Evolutionary conservation across 2,888 invertebrate genomes (phyloP).

Genomic region (Tachystola acroxantha): DNA sequence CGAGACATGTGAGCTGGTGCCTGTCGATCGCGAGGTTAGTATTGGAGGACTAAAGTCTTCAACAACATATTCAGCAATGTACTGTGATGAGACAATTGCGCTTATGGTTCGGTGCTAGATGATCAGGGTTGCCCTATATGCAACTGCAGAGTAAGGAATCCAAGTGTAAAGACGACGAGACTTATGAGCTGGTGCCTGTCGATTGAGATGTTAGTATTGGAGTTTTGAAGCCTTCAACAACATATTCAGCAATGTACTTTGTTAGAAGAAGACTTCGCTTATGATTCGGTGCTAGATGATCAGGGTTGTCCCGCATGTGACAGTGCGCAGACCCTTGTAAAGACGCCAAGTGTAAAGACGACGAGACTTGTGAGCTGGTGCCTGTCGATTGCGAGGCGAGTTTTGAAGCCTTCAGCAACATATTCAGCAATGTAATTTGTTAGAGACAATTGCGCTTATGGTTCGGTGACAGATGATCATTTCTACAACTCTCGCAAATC

Average conservation of each 20-base stretch:
- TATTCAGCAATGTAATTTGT: too few relatives aligned
- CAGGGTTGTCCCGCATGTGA: slow-evolving; percentile 86
- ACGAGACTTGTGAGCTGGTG: slow-evolving; percentile 73
- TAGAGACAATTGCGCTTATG: slow-evolving; percentile 64
- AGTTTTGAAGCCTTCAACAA: too few relatives aligned
- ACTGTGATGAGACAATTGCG: too few relatives aligned
- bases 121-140: slow-evolving; percentile 85
- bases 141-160: slow-evolving; percentile 83
- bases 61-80: too few relatives aligned
- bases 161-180: slow-evolving; percentile 81
- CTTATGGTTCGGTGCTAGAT: slow-evolving; percentile 54
- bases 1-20: slow-evolving; percentile 69
- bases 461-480: slow-evolving; percentile 53
- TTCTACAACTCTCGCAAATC: slow-evolving; percentile 88
- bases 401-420: too few relatives aligned
- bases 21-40: slow-evolving; percentile 62
- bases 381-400: slow-evolving; percentile 64
- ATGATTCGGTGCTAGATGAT: slow-evolving; percentile 54
- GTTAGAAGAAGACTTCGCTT: too few relatives aligned
- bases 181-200: slow-evolving; percentile 60
- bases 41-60: too few relatives aligned
- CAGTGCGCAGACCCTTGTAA: slow-evolving; percentile 88
- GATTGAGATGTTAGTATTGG: slow-evolving; percentile 59
- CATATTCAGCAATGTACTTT: too few relatives aligned
- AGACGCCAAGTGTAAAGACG: slow-evolving; percentile 82